These are phyloP conservation scores for Todiramphus chloris DNA, from an alignment of 2,113 vertebrate species.

Conservation along the genomic window DNA sequence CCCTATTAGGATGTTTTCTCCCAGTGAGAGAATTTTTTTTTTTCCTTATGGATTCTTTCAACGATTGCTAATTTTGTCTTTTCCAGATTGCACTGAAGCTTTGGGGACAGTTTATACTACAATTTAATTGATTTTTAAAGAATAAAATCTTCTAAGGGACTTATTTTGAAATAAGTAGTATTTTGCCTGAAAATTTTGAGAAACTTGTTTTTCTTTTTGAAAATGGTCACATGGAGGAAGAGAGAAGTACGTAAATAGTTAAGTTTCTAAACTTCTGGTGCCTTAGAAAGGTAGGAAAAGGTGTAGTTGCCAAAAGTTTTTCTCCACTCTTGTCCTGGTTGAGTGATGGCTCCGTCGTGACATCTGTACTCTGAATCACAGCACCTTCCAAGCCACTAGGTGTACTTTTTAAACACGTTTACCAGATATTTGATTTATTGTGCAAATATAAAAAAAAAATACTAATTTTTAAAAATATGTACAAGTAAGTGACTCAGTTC, in stretches of 20 bases:
- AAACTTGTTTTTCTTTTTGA: background rate
- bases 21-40: background rate
- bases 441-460: background rate
- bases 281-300: background rate
- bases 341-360: background rate
- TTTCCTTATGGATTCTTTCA: background rate
- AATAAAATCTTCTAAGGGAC: background rate
- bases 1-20: background rate
- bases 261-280: background rate
- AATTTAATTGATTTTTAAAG: background rate
- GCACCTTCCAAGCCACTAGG: background rate
- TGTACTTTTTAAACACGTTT: background rate
- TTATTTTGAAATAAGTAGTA: background rate
- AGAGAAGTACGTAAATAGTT: background rate
- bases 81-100: background rate
- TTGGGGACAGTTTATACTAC: background rate
- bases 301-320: background rate
- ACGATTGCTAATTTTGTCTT: background rate
- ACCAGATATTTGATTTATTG: background rate
- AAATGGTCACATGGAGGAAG: background rate
- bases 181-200: background rate
- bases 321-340: background rate
- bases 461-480: background rate
- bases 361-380: background rate
- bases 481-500: background rate